Percentiles rank a stretch among this genome's conserved stretches.
These are phyloP conservation scores for Sander lucioperca DNA, from an alignment of 2,113 vertebrate genomes.

Conservation along the genomic window DNA sequence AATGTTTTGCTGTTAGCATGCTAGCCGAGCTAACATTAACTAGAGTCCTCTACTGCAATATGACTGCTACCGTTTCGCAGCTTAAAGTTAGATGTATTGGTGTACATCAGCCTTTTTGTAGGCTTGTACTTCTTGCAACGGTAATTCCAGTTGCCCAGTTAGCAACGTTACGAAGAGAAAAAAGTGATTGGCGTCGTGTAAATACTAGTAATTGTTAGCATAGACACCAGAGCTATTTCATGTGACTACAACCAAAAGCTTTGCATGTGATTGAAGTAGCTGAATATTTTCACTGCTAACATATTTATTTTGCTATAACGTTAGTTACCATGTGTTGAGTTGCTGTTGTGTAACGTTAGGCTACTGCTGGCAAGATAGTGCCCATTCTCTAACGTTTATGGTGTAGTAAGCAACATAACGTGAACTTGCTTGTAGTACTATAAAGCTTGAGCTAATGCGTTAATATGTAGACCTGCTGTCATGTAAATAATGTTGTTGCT, in stretches of 20 bases:
- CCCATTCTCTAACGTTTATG: neutral
- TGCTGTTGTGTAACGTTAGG: neutral
- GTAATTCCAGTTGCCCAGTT: neutral
- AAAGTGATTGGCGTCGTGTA: slow-evolving; percentile 14
- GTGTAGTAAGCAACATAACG: neutral
- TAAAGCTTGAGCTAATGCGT: neutral
- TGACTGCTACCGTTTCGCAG: too few species aligned
- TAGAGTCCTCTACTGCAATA: accelerated
- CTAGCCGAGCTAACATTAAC: slow-evolving; percentile 43
- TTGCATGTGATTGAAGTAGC: neutral
- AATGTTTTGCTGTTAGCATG: slow-evolving; percentile 63
- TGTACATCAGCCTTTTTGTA: neutral
- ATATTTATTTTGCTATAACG: neutral
- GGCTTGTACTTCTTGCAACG: neutral
- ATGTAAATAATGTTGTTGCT: neutral
- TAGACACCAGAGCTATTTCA: neutral
- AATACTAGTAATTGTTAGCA: slow-evolving; percentile 16
- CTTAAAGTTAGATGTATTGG: neutral
- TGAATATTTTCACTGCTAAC: neutral
- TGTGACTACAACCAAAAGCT: neutral
- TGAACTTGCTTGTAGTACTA: neutral
- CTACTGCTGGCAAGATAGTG: neutral
- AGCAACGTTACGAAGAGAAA: neutral
- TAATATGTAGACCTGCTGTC: neutral
- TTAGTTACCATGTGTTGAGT: neutral